Base-by-base conservation (phyloP, 2,888 invertebrate species). In the Limnephilus marmoratus region DNA sequence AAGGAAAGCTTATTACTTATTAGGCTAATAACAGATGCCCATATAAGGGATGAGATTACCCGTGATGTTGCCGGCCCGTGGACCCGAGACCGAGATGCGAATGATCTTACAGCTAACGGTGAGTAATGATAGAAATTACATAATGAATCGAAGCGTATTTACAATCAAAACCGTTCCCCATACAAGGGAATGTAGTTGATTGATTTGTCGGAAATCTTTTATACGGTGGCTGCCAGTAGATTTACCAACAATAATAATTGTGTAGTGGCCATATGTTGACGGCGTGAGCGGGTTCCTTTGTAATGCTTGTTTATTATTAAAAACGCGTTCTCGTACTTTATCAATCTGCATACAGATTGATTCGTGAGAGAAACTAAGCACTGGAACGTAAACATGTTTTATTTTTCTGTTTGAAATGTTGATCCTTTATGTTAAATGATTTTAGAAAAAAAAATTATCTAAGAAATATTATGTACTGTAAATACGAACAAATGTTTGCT, bases 11-110 rank as follows among this genome's bases (percentile, higher is more conserved):
- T 86, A 91, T 90, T 91, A 89, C 80, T 89, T 86, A 91, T 90
- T 91, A 89, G 90, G 91, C 93, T 92, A 93, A 93, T 92, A 91
- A 91, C 91, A 49, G 90, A 34, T 89, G 49, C 31, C 93, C 93
- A 89, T 85, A 82, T 86, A 92, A 45, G 93, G 92, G 53, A 49
- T 53, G 85, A 24, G 87, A 81, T 90, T 86, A 90, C 86, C 81
- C 81, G 88, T 24, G 11, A 53, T 34, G 68, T 24, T 7, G 68
- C 68, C 34, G 37, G 41, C 37, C 37, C 24, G 24, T 41, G n/a
- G 41, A 24, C 37, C 34, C 41, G 85, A 41, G 34, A 37, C 18
- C 68, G 49, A 49, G 86, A 86, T 29, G 53, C 45, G 41, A n/a
- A 81, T 12, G 82, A 90, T 81, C 37, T 41, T 37, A 90, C 81